Evolutionary conservation across 64 coral and sea anemone genomes (phyloP).

Genomic region (Porites australiensis): DNA sequence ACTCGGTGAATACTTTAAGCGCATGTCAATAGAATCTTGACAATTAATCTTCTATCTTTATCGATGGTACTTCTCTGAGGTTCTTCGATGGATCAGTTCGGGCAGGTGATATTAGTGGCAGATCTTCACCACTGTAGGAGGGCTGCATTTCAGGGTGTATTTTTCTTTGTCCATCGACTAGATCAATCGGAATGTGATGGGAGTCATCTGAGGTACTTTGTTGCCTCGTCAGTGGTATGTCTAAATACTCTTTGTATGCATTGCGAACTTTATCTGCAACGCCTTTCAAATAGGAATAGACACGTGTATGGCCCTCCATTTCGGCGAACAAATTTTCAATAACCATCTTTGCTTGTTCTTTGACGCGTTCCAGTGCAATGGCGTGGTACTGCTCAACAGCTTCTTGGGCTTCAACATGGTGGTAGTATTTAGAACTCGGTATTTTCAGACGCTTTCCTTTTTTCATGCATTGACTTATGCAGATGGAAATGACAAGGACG

Average conservation of each 20-base stretch:
- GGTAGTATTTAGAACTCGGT: slow-evolving; percentile 7
- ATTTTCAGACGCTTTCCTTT: slow-evolving; percentile 10
- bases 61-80: too few relatives aligned
- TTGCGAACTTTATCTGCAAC: not conserved
- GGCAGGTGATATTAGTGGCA: too few relatives aligned
- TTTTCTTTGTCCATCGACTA: too few relatives aligned
- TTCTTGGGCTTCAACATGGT: slow-evolving; percentile 14
- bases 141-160: too few relatives aligned
- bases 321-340: not conserved
- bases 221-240: not conserved
- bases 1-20: too few relatives aligned
- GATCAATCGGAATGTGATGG: not conserved
- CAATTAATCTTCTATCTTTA: too few relatives aligned
- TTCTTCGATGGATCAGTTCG: too few relatives aligned
- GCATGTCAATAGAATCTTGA: not conserved
- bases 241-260: not conserved
- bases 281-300: not conserved
- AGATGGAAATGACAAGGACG: not conserved
- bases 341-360: slow-evolving; percentile 4
- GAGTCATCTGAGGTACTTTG: not conserved
- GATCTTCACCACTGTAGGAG: too few relatives aligned
- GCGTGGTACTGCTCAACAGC: slow-evolving; percentile 2
- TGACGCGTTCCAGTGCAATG: not conserved
- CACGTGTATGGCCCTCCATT: not conserved
- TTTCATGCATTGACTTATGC: not conserved